Percentiles rank a stretch among this genome's conserved stretches.
Evolutionary conservation across 2,797 vertebrate species (phyloP).

Genomic region (Gila robusta): DNA sequence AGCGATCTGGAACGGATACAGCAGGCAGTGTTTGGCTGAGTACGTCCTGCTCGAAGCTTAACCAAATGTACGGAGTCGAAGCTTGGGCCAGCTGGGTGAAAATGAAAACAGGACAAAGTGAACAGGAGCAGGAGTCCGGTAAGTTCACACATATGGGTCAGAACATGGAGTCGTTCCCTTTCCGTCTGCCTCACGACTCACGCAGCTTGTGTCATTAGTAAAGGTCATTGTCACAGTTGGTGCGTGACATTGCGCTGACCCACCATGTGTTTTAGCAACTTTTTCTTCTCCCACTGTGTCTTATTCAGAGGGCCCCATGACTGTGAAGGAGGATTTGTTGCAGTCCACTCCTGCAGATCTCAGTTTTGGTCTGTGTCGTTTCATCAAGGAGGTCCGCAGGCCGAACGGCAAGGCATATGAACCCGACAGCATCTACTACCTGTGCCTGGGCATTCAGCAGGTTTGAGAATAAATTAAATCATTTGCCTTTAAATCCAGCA

Average conservation of each 20-base stretch:
- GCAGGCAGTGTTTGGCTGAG: constrained; percentile 59
- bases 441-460: constrained; percentile 99
- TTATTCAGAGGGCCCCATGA: constrained; percentile 78
- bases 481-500: neutral
- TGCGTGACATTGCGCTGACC: constrained; percentile 25
- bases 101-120: constrained; percentile 81
- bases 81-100: constrained; percentile 95
- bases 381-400: constrained; percentile 92
- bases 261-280: constrained; percentile 19
- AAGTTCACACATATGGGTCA: constrained; percentile 50
- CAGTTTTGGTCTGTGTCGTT: constrained; percentile 90
- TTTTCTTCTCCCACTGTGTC: constrained; percentile 26
- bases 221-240: constrained; percentile 37
- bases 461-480: constrained; percentile 67
- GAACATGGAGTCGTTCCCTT: neutral
- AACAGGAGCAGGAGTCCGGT: constrained; percentile 81
- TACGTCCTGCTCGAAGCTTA: constrained; percentile 77
- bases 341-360: constrained; percentile 91
- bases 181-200: constrained; percentile 25
- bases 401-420: constrained; percentile 91
- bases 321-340: constrained; percentile 91
- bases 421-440: constrained; percentile 95
- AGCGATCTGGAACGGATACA: constrained; percentile 79
- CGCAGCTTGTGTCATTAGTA: neutral
- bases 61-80: constrained; percentile 92